phyloP scores from a whole-genome alignment of 2,113 vertebrate genomes.

The Oenanthe melanoleuca region DNA sequence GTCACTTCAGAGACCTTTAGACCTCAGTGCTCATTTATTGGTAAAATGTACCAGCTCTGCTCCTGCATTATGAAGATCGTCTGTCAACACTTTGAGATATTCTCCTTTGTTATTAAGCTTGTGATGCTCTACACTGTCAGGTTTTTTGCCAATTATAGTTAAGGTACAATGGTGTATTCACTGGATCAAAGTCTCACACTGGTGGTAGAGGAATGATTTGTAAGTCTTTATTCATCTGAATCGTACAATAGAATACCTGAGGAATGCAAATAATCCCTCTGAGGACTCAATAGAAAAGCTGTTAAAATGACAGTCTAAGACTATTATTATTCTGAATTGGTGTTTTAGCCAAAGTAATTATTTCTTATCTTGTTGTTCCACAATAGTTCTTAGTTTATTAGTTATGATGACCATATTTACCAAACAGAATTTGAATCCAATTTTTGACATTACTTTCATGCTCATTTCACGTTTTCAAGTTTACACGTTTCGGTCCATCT shows the following conservation, averaged over 20 bases:
- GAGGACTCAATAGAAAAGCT: slow-evolving; percentile 86
- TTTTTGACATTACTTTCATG: slow-evolving; percentile 50
- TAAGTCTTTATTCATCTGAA: slow-evolving; percentile 98
- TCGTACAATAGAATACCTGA: slow-evolving; percentile 95
- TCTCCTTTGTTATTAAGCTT: slow-evolving; percentile 97
- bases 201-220: slow-evolving; percentile 97
- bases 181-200: slow-evolving; percentile 97
- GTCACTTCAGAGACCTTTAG: slow-evolving; percentile 95
- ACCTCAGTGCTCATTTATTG: slow-evolving; percentile 95
- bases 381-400: slow-evolving; percentile 75
- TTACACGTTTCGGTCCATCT: background rate
- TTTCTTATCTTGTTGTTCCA: slow-evolving; percentile 84
- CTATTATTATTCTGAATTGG: slow-evolving; percentile 92
- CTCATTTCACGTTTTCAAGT: slow-evolving; percentile 40
- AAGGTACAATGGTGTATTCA: slow-evolving; percentile 99
- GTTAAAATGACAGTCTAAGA: slow-evolving; percentile 87
- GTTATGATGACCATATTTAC: slow-evolving; percentile 69
- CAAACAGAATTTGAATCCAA: slow-evolving; percentile 51
- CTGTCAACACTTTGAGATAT: slow-evolving; percentile 95
- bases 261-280: slow-evolving; percentile 98
- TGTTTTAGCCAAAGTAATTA: slow-evolving; percentile 85
- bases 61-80: slow-evolving; percentile 99
- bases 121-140: slow-evolving; percentile 97
- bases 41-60: slow-evolving; percentile 87
- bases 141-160: slow-evolving; percentile 99